These are phyloP conservation scores for Rhagoletis zephyria DNA, from an alignment of 1,140 invertebrate genomes.

Conservation along the genomic window DNA sequence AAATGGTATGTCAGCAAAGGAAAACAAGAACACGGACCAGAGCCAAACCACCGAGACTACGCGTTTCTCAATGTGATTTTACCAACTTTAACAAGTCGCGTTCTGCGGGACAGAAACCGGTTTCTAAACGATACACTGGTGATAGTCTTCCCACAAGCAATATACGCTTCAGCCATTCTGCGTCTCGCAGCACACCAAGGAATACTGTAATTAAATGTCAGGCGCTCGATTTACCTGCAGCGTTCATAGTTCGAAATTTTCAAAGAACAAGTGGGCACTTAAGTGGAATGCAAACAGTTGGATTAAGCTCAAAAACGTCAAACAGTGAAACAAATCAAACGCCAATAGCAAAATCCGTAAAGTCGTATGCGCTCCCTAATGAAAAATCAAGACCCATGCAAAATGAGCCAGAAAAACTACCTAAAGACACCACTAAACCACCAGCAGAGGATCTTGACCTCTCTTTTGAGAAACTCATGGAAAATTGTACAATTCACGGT, in stretches of 20 bases:
- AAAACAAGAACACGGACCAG: constrained; percentile 34
- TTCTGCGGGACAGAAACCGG: not conserved
- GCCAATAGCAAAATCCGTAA: too few species aligned
- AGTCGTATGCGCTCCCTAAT: too few species aligned
- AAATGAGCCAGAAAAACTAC: not conserved
- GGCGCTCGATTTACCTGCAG: not conserved
- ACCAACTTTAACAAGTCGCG: not conserved
- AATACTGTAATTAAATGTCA: constrained; percentile 10
- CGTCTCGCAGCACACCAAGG: not conserved
- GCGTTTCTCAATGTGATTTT: not conserved
- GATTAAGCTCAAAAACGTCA: too few species aligned
- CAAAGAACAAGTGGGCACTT: too few species aligned
- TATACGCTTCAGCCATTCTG: not conserved
- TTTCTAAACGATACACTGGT: not conserved
- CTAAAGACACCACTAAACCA: not conserved
- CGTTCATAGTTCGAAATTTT: too few species aligned
- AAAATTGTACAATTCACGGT: not conserved
- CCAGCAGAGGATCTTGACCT: not conserved
- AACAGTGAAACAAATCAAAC: too few species aligned
- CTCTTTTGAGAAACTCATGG: not conserved
- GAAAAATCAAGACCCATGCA: too few species aligned
- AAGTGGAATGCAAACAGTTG: too few species aligned
- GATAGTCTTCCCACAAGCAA: constrained; percentile 36
- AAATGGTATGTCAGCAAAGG: constrained; percentile 58
- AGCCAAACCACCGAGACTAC: not conserved